Percentiles rank a stretch among this genome's conserved stretches.
Evolutionary conservation across 2,888 invertebrate genomes (phyloP).

Genomic region (Cotesia congregata): DNA sequence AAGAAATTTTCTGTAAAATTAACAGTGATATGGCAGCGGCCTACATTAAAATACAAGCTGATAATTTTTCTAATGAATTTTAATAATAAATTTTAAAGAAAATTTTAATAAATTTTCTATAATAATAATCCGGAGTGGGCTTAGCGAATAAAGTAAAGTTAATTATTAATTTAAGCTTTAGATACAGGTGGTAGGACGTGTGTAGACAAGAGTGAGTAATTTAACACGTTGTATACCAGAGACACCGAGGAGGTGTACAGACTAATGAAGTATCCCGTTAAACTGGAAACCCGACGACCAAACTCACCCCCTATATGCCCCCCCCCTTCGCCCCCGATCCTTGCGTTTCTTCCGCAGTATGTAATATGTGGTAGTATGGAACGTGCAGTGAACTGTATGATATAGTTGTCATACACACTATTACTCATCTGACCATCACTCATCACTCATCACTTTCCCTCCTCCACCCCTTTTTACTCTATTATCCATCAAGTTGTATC

Average conservation of each 20-base stretch:
- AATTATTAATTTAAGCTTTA: background rate
- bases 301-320: background rate
- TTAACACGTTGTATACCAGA: conserved; percentile 1
- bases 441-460: background rate
- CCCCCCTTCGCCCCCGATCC: background rate
- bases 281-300: background rate
- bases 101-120: too few species aligned
- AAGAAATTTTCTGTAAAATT: too few species aligned
- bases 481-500: too few species aligned
- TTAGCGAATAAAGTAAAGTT: background rate
- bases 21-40: too few species aligned
- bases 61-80: too few species aligned
- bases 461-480: background rate
- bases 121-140: background rate
- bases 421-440: background rate
- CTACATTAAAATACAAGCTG: too few species aligned
- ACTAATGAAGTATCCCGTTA: background rate
- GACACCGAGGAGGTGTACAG: background rate
- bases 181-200: background rate
- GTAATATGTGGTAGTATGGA: background rate
- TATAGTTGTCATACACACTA: background rate
- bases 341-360: background rate
- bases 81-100: too few species aligned
- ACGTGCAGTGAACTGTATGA: background rate
- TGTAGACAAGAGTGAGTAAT: conserved; percentile 1